phyloP scores from a whole-genome alignment of 1,140 invertebrate genomes.

The Dendroctonus valens region DNA sequence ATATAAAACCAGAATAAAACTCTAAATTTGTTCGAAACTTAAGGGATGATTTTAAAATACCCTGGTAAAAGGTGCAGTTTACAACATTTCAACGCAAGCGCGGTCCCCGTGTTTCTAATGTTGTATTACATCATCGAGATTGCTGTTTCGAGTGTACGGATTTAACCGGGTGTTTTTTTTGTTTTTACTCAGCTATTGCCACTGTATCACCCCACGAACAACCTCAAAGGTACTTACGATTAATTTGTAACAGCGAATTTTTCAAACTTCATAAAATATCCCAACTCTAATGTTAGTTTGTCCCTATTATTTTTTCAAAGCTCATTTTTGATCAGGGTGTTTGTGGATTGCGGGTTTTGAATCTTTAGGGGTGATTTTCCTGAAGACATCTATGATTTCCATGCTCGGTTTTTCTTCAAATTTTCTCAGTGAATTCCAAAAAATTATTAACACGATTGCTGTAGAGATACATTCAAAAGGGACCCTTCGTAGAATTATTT shows the following conservation, averaged over 20 bases:
- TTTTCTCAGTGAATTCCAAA: slow-evolving; percentile 13
- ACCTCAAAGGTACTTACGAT: slow-evolving; percentile 16
- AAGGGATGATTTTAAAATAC: not conserved
- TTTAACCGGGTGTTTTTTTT: slow-evolving; percentile 18
- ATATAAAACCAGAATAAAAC: not conserved
- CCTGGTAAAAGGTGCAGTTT: not conserved
- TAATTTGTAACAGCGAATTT: not conserved
- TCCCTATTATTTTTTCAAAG: not conserved
- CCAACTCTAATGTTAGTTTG: not conserved
- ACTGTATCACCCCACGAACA: slow-evolving; percentile 11
- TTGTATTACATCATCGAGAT: slow-evolving; percentile 30
- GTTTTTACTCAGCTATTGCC: slow-evolving; percentile 13
- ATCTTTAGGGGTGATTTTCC: slow-evolving; percentile 4
- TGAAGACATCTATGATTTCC: slow-evolving; percentile 5
- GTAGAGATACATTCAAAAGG: too few species aligned
- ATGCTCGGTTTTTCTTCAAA: slow-evolving; percentile 16
- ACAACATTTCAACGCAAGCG: slow-evolving; percentile 18
- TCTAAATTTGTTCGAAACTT: not conserved
- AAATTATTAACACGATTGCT: slow-evolving; percentile 6
- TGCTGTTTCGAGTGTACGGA: slow-evolving; percentile 23
- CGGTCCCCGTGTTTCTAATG: slow-evolving; percentile 18
- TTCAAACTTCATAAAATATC: not conserved
- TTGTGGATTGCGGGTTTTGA: slow-evolving; percentile 3
- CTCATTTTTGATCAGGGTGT: slow-evolving; percentile 3
- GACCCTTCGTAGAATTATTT: not conserved